These are phyloP conservation scores for Boloria selene DNA, from an alignment of 2,888 invertebrate genomes.

Conservation along the genomic window DNA sequence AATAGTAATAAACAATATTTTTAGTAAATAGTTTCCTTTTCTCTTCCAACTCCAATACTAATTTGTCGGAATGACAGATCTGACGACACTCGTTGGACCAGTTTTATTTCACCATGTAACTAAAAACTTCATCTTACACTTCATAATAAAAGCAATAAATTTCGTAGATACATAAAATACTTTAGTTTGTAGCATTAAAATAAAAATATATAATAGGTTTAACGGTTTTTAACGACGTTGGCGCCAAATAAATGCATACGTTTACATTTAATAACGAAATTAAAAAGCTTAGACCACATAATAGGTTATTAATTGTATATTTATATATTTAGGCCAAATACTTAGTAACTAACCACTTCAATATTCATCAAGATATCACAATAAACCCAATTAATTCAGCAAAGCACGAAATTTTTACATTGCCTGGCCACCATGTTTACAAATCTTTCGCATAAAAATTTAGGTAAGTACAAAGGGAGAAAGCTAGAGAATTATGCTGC, in stretches of 20 bases:
- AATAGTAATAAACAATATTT: slow-evolving; percentile 26
- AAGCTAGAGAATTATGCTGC: slow-evolving; percentile 64
- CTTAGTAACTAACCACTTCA: slow-evolving; percentile 54
- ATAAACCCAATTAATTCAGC: slow-evolving; percentile 40
- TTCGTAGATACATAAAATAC: slow-evolving; percentile 38
- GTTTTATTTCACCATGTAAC: slow-evolving; percentile 65
- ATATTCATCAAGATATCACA: slow-evolving; percentile 41
- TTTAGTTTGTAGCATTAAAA: slow-evolving; percentile 33
- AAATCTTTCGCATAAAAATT: slow-evolving; percentile 75
- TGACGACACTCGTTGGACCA: slow-evolving; percentile 76
- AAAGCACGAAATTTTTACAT: slow-evolving; percentile 39
- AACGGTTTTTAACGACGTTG: slow-evolving; percentile 78
- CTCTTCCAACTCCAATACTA: slow-evolving; percentile 51
- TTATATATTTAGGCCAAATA: slow-evolving; percentile 17
- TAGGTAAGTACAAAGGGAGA: slow-evolving; percentile 61
- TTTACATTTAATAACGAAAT: slow-evolving; percentile 58
- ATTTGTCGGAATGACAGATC: slow-evolving; percentile 75
- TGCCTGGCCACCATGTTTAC: slow-evolving; percentile 80
- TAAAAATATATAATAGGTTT: slow-evolving; percentile 47
- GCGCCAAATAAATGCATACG: slow-evolving; percentile 82
- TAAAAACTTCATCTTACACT: slow-evolving; percentile 43
- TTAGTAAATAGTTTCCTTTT: slow-evolving; percentile 47
- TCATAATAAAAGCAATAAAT: slow-evolving; percentile 28
- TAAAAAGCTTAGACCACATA: slow-evolving; percentile 38
- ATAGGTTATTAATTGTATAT: slow-evolving; percentile 36